Evolutionary conservation across 2,113 vertebrate genomes (phyloP), one percentile per base, ranked within the genome.

Genomic region (Corythaeola cristata): DNA sequence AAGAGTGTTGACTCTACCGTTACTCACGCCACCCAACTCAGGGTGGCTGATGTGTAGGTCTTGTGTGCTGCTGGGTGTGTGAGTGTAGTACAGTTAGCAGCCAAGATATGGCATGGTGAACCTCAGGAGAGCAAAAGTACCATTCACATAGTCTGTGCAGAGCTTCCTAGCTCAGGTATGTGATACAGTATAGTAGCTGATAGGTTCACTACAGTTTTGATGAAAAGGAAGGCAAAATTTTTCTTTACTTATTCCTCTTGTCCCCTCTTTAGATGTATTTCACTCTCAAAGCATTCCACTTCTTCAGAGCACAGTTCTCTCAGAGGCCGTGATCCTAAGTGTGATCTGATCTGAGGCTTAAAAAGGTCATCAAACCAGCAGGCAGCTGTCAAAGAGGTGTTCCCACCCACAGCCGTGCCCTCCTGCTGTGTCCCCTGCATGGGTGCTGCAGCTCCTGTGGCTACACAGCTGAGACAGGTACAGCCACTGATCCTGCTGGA

Each of bases 351-450:
- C 28, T n/a, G 62, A 55, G 49, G 55, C 58, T 71, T 87, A 49
- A 62, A 2, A 3, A 1, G 52, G 69, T 27, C 73, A 28, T n/a
- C 14, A 10, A 66, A 58, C 14, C 53, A 68, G 75, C 23, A 83
- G 62, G n/a, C 71, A 83, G 75, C 62, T 75, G 32, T 21, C 15
- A 11, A 88, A 67, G 20, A 27, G 14, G 6, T 35, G 16, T 53
- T 89, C 26, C 47, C 47, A 55, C 47, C 13, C 1, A 0, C 11
- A 28, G 35, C 35, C 8, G 2, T 59, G 66, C 32, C 12, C 12
- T 37, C 55, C n/a, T 37, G 30, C 82, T 0, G 0, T 19, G 50
- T 58, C 6, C 16, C 2, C 39, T 49, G 28, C 1, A 0, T 44
- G 68, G 52, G 10, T 84, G 60, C 69, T 82, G 78, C 82, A 77